A percentile compares a stretch with the other conserved stretches of the same genome.
phyloP scores from a whole-genome alignment of 2,888 invertebrate species.

The Phrixothrix hirtus region DNA sequence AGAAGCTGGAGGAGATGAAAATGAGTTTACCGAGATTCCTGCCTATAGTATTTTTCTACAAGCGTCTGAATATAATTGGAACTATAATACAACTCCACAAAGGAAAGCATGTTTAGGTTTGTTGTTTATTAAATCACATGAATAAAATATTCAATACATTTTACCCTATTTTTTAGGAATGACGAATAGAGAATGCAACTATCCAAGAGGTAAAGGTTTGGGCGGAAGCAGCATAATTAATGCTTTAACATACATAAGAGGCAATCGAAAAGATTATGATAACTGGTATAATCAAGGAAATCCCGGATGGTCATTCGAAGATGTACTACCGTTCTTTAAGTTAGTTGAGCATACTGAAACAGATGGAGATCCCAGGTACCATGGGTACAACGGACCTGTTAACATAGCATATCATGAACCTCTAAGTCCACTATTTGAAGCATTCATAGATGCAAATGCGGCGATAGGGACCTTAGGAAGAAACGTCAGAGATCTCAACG shows the following conservation, averaged over 20 bases:
- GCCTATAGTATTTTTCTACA: neutral
- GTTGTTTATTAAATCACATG: neutral
- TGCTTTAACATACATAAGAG: constrained; percentile 32
- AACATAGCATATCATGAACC: constrained; percentile 66
- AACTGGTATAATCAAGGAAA: constrained; percentile 38
- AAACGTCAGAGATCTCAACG: constrained; percentile 67
- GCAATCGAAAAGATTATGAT: constrained; percentile 31
- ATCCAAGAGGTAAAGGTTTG: constrained; percentile 32
- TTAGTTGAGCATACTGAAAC: no score
- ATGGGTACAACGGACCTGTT: no score
- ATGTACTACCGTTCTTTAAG: constrained; percentile 45
- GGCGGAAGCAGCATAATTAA: constrained; percentile 35
- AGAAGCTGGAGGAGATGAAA: constrained; percentile 61
- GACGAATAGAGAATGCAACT: constrained; percentile 22
- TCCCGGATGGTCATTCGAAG: constrained; percentile 55
- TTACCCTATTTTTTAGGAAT: constrained; percentile 24
- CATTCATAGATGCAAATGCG: constrained; percentile 67
- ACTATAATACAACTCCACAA: constrained; percentile 5
- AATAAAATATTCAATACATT: neutral
- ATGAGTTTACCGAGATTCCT: constrained; percentile 4
- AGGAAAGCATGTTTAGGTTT: constrained; percentile 3
- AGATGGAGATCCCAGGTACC: no score
- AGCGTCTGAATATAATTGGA: constrained; percentile 6
- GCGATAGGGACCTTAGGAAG: constrained; percentile 75
- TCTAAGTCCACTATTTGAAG: constrained; percentile 59